Evolutionary conservation across 92 coral and sea anemone genomes (phyloP), one percentile per base, ranked within the genome.

Genomic region (Epizoanthus ramosus): DNA sequence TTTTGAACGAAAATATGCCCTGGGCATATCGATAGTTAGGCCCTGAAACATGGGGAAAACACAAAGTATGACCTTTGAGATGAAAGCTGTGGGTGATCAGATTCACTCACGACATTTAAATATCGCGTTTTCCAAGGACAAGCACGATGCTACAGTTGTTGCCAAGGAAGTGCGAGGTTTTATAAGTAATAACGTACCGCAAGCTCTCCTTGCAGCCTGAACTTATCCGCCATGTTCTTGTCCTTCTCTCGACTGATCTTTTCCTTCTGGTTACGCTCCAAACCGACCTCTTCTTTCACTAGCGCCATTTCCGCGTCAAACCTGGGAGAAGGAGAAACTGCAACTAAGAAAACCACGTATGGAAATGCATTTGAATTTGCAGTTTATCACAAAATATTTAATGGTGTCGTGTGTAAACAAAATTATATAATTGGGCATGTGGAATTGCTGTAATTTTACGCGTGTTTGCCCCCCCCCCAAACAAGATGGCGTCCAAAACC

Each of bases 241-340:
- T 95, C 98, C 81, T 93, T 95, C 64, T 95, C 98, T 33, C 98
- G 85, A 85, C 87, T 89, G 73, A 89, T 88, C 76, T 95, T 95
- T 19, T 95, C 98, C 71, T 91, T 95, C 37, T 87, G 88, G 22
- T 71, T 74, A 9, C 93, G 87, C 65, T 95, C 98, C 43, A 84
- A 95, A 12, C 61, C 53, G 16, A 92, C 84, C 69, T 95, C 98
- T 21, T 93, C 95, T 74, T 90, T 94, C 41, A 84, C 87, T 1
- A 92, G 92, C 53, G 91, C 88, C 70, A 88, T 86, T 35, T 95
- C 98, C 41, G 93, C 35, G 87, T 95, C 98, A 71, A 95, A 95
- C 79, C 98, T 95, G 74, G 24, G 80, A 86, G 73, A 14, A 33
- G 45, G 9, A 57, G 39, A 47, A 39, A 13, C 39, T 5, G 79